Conservation (phyloP, 2,113 vertebrate species). For the Phylloscopus trochilus region DNA sequence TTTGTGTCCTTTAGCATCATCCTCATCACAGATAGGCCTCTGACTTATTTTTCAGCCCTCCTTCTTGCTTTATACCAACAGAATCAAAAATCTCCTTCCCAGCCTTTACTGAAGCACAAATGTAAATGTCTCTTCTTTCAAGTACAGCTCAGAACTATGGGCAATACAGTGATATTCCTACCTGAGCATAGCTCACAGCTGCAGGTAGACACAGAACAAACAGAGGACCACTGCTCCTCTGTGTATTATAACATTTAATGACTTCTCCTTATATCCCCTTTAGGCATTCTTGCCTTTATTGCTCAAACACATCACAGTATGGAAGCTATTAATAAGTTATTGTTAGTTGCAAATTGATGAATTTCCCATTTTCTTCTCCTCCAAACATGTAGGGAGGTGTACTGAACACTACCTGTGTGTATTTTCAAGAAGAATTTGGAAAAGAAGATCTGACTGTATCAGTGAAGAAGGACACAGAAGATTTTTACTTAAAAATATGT, state of each 20-base stretch:
- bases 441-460: neutral
- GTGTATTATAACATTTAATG: neutral
- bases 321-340: neutral
- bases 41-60: neutral
- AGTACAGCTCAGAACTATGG: neutral
- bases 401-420: neutral
- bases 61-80: neutral
- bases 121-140: neutral
- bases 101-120: neutral
- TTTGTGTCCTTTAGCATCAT: neutral
- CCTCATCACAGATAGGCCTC: neutral
- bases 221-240: neutral
- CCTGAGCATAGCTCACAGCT: neutral
- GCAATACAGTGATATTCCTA: neutral
- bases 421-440: neutral
- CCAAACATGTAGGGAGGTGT: rapidly evolving
- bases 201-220: neutral
- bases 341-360: neutral
- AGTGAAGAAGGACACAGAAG: neutral
- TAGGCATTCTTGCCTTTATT: neutral
- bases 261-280: neutral
- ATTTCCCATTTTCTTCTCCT: neutral
- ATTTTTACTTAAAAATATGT: neutral
- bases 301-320: neutral
- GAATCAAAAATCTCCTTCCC: neutral